phyloP scores from a whole-genome alignment of 2,888 invertebrate species.

The Gasteruption jaculator region DNA sequence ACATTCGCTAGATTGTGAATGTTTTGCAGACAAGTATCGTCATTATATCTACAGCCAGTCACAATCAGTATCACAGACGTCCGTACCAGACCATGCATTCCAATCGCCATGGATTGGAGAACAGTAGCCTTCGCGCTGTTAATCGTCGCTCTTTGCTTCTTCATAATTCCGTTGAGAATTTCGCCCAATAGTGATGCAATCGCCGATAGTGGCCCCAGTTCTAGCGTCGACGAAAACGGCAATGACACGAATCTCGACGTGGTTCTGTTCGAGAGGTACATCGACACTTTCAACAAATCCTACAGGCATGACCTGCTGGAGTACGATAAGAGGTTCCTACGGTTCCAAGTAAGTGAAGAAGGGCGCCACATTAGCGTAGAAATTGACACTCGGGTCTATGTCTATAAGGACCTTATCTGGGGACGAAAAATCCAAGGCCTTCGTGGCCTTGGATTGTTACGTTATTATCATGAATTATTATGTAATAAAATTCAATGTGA shows the following conservation, averaged over 20 bases:
- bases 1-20: too few species aligned
- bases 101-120: conserved; percentile 45
- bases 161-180: conserved; percentile 53
- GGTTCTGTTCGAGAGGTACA: conserved; percentile 52
- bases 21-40: too few species aligned
- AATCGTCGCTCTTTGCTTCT: conserved; percentile 50
- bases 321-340: conserved; percentile 47
- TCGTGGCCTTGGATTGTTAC: conserved; percentile 15
- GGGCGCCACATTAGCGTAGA: conserved; percentile 13
- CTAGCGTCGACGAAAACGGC: too few species aligned
- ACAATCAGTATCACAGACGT: too few species aligned
- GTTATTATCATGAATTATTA: too few species aligned
- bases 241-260: conserved; percentile 32
- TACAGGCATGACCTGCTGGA: conserved; percentile 51
- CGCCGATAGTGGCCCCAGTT: too few species aligned
- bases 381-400: background rate
- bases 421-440: conserved; percentile 12
- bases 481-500: too few species aligned
- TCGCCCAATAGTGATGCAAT: conserved; percentile 33
- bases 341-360: conserved; percentile 52
- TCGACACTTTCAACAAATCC: conserved; percentile 54
- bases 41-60: too few species aligned
- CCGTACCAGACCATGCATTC: too few species aligned
- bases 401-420: background rate
- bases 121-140: conserved; percentile 39